phyloP scores from a whole-genome alignment of 2,888 invertebrate genomes.

The Andricus quercusramuli region DNA sequence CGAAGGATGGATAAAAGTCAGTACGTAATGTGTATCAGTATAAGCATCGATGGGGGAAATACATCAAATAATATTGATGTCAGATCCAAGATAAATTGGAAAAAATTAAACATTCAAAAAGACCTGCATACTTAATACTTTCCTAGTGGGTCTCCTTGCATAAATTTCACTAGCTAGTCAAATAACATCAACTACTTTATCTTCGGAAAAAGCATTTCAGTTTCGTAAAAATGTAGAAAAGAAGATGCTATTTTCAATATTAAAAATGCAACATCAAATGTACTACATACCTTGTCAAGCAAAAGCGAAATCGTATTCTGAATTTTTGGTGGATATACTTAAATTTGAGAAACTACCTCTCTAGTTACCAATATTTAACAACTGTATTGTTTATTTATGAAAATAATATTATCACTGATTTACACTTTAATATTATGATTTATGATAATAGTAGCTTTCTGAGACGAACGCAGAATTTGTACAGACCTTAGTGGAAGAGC shows the following conservation, averaged over 20 bases:
- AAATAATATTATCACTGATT: slow-evolving; percentile 39
- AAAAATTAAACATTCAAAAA: background rate
- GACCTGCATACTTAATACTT: background rate
- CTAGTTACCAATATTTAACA: slow-evolving; percentile 13
- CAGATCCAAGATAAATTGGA: background rate
- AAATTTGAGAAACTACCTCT: background rate
- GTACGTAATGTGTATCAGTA: background rate
- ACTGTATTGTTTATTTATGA: slow-evolving; percentile 12
- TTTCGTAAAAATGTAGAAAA: background rate
- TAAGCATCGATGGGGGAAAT: background rate
- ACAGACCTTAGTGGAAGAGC: slow-evolving; percentile 29
- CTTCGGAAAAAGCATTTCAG: background rate
- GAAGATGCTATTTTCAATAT: background rate
- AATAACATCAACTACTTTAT: background rate
- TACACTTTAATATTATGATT: slow-evolving; percentile 32
- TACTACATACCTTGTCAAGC: background rate
- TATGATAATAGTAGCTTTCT: slow-evolving; percentile 13
- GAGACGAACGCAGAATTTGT: slow-evolving; percentile 33
- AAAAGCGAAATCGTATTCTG: background rate
- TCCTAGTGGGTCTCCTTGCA: background rate
- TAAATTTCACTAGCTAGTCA: background rate
- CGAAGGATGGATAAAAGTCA: background rate
- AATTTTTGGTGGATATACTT: slow-evolving; percentile 11
- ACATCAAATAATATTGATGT: slow-evolving; percentile 7
- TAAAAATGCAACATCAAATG: background rate